Conservation (phyloP, 2,888 invertebrate species). For the Philopedon plagiatum region DNA sequence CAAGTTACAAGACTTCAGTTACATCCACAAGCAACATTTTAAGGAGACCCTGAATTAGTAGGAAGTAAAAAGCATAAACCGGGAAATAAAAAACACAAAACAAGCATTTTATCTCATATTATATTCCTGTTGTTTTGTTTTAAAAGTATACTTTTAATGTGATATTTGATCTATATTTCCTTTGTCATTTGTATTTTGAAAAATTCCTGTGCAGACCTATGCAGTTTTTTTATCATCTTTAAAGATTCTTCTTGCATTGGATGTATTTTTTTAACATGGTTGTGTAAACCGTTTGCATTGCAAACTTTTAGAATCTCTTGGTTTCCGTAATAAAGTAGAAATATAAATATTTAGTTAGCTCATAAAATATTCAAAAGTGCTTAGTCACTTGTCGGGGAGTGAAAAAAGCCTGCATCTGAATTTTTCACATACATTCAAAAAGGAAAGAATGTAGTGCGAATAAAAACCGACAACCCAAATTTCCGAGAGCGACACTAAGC, state of each 20-base stretch:
- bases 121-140: no score
- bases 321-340: neutral
- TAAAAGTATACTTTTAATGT: no score
- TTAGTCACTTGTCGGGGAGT: conserved; percentile 21
- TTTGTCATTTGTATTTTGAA: no score
- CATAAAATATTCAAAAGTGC: conserved; percentile 31
- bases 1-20: neutral
- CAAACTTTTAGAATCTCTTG: neutral
- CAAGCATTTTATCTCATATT: no score
- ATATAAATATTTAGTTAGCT: neutral
- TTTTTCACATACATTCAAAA: conserved; percentile 20
- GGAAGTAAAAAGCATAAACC: neutral
- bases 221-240: no score
- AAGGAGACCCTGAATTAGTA: neutral
- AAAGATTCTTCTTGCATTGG: no score
- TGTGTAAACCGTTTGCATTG: no score
- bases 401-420: conserved; percentile 30
- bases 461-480: conserved; percentile 29
- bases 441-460: conserved; percentile 28
- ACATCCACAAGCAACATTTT: neutral
- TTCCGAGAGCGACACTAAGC: conserved; percentile 31
- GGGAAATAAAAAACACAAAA: neutral
- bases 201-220: no score
- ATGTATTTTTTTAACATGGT: no score
- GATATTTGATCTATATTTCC: no score